Percentiles rank a stretch among this genome's conserved stretches.
Evolutionary conservation across 2,888 invertebrate genomes (phyloP).

Genomic region (Coenonympha glycerion): DNA sequence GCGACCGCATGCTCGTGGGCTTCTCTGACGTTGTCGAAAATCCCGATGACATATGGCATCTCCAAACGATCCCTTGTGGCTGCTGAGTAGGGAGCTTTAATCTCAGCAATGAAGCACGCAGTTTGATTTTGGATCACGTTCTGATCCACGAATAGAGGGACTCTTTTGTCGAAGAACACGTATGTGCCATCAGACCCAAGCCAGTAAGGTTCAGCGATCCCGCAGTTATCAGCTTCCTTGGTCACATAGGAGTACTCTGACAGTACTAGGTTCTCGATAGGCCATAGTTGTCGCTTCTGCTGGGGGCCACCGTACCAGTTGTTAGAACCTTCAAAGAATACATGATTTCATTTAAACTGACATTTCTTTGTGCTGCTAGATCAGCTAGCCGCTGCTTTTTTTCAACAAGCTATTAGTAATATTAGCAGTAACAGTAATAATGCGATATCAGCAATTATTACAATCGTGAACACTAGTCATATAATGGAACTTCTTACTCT

Average conservation of each 20-base stretch:
- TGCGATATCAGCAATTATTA: too few relatives aligned
- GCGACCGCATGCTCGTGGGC: constrained; percentile 78
- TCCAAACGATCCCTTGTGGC: constrained; percentile 52
- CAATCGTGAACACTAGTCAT: too few relatives aligned
- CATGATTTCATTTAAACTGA: too few relatives aligned
- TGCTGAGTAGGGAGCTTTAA: constrained; percentile 64
- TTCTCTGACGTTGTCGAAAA: constrained; percentile 71
- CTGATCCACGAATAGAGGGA: constrained; percentile 81
- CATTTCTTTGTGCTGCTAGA: too few relatives aligned
- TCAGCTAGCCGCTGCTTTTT: too few relatives aligned
- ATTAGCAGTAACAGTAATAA: too few relatives aligned
- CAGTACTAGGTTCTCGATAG: constrained; percentile 71
- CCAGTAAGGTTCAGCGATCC: constrained; percentile 79
- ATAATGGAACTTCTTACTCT: too few relatives aligned
- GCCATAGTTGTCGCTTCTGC: constrained; percentile 77
- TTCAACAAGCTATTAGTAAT: too few relatives aligned
- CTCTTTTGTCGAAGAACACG: constrained; percentile 77
- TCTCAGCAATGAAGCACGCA: constrained; percentile 70
- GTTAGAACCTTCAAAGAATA: constrained; percentile 38
- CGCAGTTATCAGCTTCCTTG: constrained; percentile 75
- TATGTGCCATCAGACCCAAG: constrained; percentile 80
- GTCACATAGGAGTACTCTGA: constrained; percentile 74
- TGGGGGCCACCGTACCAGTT: constrained; percentile 81
- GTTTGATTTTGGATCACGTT: constrained; percentile 66
- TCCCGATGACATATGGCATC: constrained; percentile 78